Base-by-base conservation (phyloP, 2,113 vertebrate species). In the Origma solitaria region DNA sequence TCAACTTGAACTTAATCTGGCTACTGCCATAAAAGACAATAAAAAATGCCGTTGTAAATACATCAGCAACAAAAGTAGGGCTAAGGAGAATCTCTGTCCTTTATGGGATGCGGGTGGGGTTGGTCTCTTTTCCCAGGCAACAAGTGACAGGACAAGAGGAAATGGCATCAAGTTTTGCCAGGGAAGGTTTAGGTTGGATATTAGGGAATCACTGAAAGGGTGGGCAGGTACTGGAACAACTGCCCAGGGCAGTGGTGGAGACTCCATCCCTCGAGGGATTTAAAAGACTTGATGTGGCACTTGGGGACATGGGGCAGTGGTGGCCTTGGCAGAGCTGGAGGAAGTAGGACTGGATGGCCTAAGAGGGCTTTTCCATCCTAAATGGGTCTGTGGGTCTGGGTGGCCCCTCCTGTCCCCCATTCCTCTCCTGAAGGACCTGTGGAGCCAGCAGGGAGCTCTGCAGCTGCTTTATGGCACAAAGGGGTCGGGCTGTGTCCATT, bases 401-500 rank as follows among this genome's bases (percentile, higher is more conserved):
- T n/a, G 54, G 18, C 10, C n/a, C 45, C 56, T 51, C n/a, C 22
- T 27, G n/a, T 19, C 15, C 16, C 11, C 23, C 49, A 15, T 4
- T 78, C 25, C 60, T 28, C 40, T 86, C 51, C 7, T 10, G 50
- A 11, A 0, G 3, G n/a, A 11, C 4, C 35, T 10, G 62, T 0
- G 24, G 30, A n/a, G 16, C 5, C 83, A 57, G 22, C 25, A 53
- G 20, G 76, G 54, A 54, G 30, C 37, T 65, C 1, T 56, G 24
- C 45, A 53, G 66, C 28, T 19, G 38, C 20, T 37, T 28, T 8
- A 5, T 24, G 72, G 57, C 49, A 66, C 37, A 5, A 7, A 15
- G 21, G 28, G 8, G 3, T 9, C 0, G 0, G 25, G 12, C 16
- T 25, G 10, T 2, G 8, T 9, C 35, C 53, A 58, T 13, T 18